Evolutionary conservation across 2,888 invertebrate species (phyloP).

Genomic region (Rosalia funebris): DNA sequence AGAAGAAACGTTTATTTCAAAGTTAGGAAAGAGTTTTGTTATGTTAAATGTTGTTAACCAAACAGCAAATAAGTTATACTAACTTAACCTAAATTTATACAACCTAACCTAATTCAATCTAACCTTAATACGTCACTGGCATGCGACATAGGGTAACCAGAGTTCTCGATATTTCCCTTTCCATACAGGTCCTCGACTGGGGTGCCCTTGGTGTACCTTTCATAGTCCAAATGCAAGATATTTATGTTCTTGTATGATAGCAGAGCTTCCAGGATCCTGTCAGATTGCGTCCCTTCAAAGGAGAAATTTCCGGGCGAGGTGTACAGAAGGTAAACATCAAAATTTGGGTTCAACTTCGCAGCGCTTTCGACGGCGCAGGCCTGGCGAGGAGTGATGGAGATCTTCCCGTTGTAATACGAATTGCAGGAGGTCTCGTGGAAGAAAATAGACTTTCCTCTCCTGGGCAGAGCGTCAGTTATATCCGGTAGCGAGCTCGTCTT

Average conservation of each 20-base stretch:
- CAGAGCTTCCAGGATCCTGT: slow-evolving; percentile 60
- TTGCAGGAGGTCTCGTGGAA: slow-evolving; percentile 76
- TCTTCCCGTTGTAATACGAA: slow-evolving; percentile 57
- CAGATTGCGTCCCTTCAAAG: slow-evolving; percentile 49
- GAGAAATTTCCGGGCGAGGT: slow-evolving; percentile 62
- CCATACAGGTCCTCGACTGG: slow-evolving; percentile 69
- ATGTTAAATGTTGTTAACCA: too few relatives aligned
- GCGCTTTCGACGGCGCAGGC: slow-evolving; percentile 78
- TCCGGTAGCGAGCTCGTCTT: slow-evolving; percentile 52
- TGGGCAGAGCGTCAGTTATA: slow-evolving; percentile 52
- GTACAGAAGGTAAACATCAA: slow-evolving; percentile 69
- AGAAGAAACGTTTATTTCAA: too few relatives aligned
- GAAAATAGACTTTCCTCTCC: slow-evolving; percentile 68
- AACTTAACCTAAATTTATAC: too few relatives aligned
- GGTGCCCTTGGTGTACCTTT: slow-evolving; percentile 67
- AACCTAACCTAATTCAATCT: too few relatives aligned
- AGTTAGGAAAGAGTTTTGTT: too few relatives aligned
- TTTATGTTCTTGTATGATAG: slow-evolving; percentile 66
- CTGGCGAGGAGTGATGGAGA: slow-evolving; percentile 68
- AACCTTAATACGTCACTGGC: slow-evolving; percentile 71
- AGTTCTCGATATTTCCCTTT: slow-evolving; percentile 65
- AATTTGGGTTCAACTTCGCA: slow-evolving; percentile 69
- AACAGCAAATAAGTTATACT: too few relatives aligned
- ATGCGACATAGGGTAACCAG: slow-evolving; percentile 70
- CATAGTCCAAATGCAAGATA: slow-evolving; percentile 66